phyloP scores from a whole-genome alignment of 2,113 vertebrate species.

The Tyrannus savana region DNA sequence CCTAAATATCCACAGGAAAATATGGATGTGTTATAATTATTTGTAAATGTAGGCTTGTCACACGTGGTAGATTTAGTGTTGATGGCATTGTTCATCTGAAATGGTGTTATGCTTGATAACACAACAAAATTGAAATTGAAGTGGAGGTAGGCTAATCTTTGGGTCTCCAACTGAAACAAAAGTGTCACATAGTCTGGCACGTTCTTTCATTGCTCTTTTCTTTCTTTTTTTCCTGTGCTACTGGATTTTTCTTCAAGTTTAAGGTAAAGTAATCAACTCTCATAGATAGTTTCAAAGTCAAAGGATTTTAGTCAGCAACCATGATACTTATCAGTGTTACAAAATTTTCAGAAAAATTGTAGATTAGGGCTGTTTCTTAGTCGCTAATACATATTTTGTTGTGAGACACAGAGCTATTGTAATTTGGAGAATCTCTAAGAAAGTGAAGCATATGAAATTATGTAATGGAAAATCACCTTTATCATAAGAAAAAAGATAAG shows the following conservation, averaged over 20 bases:
- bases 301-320: background rate
- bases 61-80: background rate
- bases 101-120: background rate
- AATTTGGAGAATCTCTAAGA: background rate
- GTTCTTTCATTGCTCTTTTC: background rate
- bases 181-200: background rate
- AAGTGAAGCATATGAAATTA: background rate
- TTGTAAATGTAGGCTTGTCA: background rate
- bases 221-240: background rate
- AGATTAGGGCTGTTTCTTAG: background rate
- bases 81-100: background rate
- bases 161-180: background rate
- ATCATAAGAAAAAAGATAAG: background rate
- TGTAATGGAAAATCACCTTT: background rate
- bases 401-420: background rate
- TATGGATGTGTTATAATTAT: background rate
- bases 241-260: background rate
- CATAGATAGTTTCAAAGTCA: background rate
- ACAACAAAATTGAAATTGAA: constrained; percentile 30
- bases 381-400: background rate
- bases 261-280: background rate
- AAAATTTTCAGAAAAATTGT: background rate
- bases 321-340: background rate
- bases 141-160: background rate
- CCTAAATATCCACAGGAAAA: background rate